Conservation (phyloP, 2,888 invertebrate genomes). For the Lochmaea capreae region DNA sequence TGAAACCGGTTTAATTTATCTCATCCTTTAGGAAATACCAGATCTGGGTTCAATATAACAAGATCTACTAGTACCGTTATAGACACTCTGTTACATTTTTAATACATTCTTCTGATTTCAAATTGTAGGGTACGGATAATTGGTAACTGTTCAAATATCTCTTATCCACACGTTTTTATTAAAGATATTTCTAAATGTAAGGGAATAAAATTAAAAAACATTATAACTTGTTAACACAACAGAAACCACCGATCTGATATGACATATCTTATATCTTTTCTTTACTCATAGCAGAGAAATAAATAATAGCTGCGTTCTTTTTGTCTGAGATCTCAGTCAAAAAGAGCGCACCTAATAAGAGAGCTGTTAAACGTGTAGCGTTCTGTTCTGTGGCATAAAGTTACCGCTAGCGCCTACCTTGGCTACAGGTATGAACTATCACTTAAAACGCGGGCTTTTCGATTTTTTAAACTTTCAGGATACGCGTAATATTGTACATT, state of each 20-base stretch:
- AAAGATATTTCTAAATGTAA: constrained; percentile 12
- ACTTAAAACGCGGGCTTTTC: too few relatives aligned
- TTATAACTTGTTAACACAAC: constrained; percentile 25
- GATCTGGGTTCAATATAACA: constrained; percentile 31
- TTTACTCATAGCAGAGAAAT: too few relatives aligned
- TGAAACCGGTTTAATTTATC: constrained; percentile 27
- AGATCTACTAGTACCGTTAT: constrained; percentile 31
- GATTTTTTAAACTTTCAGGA: too few relatives aligned
- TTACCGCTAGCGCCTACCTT: too few relatives aligned
- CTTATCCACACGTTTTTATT: background rate
- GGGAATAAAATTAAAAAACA: constrained; percentile 25
- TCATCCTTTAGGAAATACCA: constrained; percentile 29
- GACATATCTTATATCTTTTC: too few relatives aligned
- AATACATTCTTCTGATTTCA: constrained; percentile 12
- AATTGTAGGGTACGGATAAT: background rate
- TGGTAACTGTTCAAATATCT: constrained; percentile 1
- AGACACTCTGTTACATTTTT: constrained; percentile 29
- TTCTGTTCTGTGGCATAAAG: too few relatives aligned
- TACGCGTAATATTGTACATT: too few relatives aligned
- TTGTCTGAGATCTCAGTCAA: too few relatives aligned
- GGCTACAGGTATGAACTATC: too few relatives aligned
- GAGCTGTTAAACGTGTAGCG: too few relatives aligned
- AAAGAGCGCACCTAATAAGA: too few relatives aligned
- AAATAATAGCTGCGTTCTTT: too few relatives aligned
- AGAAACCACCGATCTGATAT: constrained; percentile 27